Conservation (phyloP, 2,888 invertebrate genomes). For the Bombyx huttoni region DNA sequence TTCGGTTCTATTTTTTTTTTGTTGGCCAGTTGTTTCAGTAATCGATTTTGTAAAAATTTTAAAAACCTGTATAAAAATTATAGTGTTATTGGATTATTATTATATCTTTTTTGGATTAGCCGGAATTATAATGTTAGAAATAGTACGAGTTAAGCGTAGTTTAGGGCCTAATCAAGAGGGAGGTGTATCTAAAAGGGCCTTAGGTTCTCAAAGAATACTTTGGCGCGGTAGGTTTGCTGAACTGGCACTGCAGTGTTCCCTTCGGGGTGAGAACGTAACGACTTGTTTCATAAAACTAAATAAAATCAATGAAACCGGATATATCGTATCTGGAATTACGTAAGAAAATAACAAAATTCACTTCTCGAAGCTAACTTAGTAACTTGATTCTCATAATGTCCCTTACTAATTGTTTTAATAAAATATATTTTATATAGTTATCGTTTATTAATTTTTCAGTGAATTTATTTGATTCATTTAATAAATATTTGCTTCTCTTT, state of each 20-base stretch:
- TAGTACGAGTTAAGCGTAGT: constrained; percentile 29
- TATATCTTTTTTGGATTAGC: constrained; percentile 37
- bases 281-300: too few relatives aligned
- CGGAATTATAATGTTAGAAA: constrained; percentile 20
- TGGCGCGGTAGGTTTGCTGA: constrained; percentile 17
- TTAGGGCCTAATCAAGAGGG: constrained; percentile 28
- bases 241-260: constrained; percentile 7
- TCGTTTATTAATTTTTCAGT: background rate
- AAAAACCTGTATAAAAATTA: constrained; percentile 31
- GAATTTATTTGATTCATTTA: background rate
- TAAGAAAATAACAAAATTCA: too few relatives aligned
- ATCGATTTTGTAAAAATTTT: constrained; percentile 36
- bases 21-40: constrained; percentile 45
- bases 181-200: constrained; percentile 9
- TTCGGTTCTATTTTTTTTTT: constrained; percentile 10
- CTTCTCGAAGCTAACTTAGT: too few relatives aligned
- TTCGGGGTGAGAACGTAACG: too few relatives aligned
- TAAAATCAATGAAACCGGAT: too few relatives aligned
- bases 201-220: constrained; percentile 19
- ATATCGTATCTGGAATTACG: too few relatives aligned
- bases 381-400: too few relatives aligned
- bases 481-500: too few relatives aligned
- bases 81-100: constrained; percentile 30
- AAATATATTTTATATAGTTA: background rate
- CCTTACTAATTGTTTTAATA: too few relatives aligned